These are phyloP conservation scores for Myxocyprinus asiaticus DNA, from an alignment of 2,113 vertebrate species.

Conservation along the genomic window DNA sequence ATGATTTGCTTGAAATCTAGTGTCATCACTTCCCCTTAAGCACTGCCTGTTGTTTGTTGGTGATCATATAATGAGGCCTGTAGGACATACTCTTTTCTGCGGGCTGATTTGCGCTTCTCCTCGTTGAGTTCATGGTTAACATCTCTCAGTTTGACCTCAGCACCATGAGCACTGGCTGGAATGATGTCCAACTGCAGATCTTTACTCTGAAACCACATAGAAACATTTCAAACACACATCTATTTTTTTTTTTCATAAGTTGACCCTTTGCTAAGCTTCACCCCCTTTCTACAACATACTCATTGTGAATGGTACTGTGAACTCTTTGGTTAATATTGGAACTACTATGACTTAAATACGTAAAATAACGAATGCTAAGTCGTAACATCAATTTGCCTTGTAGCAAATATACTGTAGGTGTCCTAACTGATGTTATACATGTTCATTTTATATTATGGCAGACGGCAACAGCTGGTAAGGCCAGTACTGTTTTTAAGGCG, in stretches of 20 bases:
- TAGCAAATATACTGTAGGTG: no score
- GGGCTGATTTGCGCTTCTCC: slow-evolving; percentile 96
- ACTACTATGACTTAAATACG: not conserved
- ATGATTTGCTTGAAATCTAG: not conserved
- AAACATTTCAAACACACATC: not conserved
- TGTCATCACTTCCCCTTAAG: slow-evolving; percentile 6
- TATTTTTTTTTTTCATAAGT: not conserved
- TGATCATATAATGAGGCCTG: not conserved
- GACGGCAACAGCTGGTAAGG: no score
- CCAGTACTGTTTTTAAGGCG: no score
- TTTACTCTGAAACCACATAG: slow-evolving; percentile 81
- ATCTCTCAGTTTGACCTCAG: slow-evolving; percentile 95
- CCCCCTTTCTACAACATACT: no score
- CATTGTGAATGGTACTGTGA: no score
- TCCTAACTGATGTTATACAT: no score
- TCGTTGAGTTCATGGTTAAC: slow-evolving; percentile 95
- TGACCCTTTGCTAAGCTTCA: no score
- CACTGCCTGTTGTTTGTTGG: not conserved
- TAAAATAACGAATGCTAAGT: not conserved
- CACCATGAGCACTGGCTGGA: slow-evolving; percentile 89
- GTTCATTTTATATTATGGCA: not conserved
- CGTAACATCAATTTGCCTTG: no score
- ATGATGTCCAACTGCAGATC: slow-evolving; percentile 97
- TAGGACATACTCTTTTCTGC: slow-evolving; percentile 91
- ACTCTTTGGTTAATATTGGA: no score